Evolutionary conservation across 2,888 invertebrate genomes (phyloP).

Genomic region (Folsomia candida): DNA sequence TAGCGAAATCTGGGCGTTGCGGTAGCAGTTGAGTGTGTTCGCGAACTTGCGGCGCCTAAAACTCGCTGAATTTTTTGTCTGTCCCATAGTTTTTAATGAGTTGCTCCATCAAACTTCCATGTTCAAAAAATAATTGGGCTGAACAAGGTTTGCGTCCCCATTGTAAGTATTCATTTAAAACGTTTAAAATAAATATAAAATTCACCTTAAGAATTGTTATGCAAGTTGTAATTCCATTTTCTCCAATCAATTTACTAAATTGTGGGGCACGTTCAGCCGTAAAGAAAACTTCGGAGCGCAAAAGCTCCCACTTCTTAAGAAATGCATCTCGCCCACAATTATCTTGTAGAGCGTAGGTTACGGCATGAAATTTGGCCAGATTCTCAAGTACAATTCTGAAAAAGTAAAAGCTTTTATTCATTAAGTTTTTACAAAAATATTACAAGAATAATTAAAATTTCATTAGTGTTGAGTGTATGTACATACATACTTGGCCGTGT

Average conservation of each 20-base stretch:
- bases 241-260: background rate
- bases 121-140: too few relatives aligned
- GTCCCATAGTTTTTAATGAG: too few relatives aligned
- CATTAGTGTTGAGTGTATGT: background rate
- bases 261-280: background rate
- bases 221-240: background rate
- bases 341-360: slow-evolving; percentile 18
- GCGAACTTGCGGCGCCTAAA: too few relatives aligned
- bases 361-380: slow-evolving; percentile 27
- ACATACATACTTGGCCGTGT: slow-evolving; percentile 23
- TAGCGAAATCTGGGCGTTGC: too few relatives aligned
- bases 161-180: too few relatives aligned
- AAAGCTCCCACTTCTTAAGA: slow-evolving; percentile 13
- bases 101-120: too few relatives aligned
- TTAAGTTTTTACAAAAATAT: background rate
- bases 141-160: too few relatives aligned
- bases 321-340: slow-evolving; percentile 14
- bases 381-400: slow-evolving; percentile 20
- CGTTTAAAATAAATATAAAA: too few relatives aligned
- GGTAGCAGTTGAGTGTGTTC: too few relatives aligned
- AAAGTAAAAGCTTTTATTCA: background rate
- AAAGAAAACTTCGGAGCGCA: slow-evolving; percentile 9
- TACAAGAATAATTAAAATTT: background rate
- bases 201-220: slow-evolving; percentile 21
- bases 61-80: too few relatives aligned